Evolutionary conservation across 2,113 vertebrate species (phyloP), one percentile per base, ranked within the genome.

Genomic region (Progne subis): DNA sequence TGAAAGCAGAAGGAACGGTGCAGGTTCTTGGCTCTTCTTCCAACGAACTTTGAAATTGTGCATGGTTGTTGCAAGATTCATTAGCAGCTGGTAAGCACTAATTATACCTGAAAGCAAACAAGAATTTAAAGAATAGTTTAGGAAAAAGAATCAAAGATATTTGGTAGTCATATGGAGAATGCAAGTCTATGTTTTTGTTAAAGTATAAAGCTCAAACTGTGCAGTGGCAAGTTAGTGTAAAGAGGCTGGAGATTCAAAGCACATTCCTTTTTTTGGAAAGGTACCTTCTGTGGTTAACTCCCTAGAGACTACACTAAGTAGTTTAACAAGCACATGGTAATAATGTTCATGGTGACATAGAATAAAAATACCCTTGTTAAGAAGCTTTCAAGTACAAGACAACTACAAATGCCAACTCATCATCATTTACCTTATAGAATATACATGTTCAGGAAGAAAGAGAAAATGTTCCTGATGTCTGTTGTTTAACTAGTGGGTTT

Each of bases 251-350:
- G 31, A 61, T 5, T 68, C 17, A 29, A 14, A 64, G 8, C 18
- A 19, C 0, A 0, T 25, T 79, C 7, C 1, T 5, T 12, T 76
- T 83, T 69, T 69, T 1, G 0, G 11, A 69, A 81, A 53, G 50
- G 8, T 49, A 69, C 23, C 13, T 82, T 79, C 32, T 18, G 2
- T 2, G 2, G 5, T 74, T 88, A 69, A 81, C 32, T 80, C 63
- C 26, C 64, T 64, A 64, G 32, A 67, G 67, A 31, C 43, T 59
- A 44, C n/a, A 61, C 9, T 52, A 68, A 70, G 24, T 61, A 43
- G 9, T 72, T 71, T 17, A 91, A 43, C 3, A 7, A 18, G 8
- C 19, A 25, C 8, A 0, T 88, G 21, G 12, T 72, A 18, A 37
- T 18, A 86, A 80, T 47, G 41, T 49, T 72, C 32, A 6, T 74